Evolutionary conservation across 1,140 invertebrate genomes (phyloP), one percentile per base, ranked within the genome.

Genomic region (Atta cephalotes): DNA sequence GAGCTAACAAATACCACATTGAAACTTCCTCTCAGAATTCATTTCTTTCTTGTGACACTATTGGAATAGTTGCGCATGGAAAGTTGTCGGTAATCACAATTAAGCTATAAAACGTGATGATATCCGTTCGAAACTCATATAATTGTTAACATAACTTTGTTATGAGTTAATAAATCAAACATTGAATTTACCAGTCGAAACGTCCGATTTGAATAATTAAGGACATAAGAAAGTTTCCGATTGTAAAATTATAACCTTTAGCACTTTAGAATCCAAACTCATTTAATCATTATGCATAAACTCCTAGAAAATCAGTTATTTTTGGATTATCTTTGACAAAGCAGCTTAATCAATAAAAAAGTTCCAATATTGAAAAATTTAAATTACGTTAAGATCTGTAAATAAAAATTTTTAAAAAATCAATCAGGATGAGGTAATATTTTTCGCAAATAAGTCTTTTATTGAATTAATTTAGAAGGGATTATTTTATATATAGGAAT

Each of bases 11-110:
- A 60, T n/a, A 58, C 10, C 68, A 16, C 58, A 49, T 74, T 60
- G 39, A 82, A 82, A 82, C 56, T 82, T 72, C 14, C 3, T 5
- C n/a, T 35, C 7, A 25, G 14, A 31, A 82, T 62, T 82, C 18
- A 60, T 82, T 82, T 58, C 65, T 74, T 82, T 74, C 39, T 80
- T 68, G 21, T 25, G 35, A 35, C 53, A 25, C 56, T 74, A 62
- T 58, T 51, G 68, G 68, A 62, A 18, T 60, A 31, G 80, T 60
- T 49, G 68, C 35, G 6, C 4, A 25, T 31, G 12, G 56, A 58
- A 62, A 82, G 80, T 74, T 82, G 31, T 21, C 31, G n/a, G 4
- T 49, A 71, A 82, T 82, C 14, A 56, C 56, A 82, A 82, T 82
- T 82, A 82, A 82, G 45, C 25, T 7, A 2, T n/a, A 70, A 49